Evolutionary conservation across 2,797 vertebrate genomes (phyloP), one percentile per base, ranked within the genome.

Genomic region (Phoxinus dragarum): DNA sequence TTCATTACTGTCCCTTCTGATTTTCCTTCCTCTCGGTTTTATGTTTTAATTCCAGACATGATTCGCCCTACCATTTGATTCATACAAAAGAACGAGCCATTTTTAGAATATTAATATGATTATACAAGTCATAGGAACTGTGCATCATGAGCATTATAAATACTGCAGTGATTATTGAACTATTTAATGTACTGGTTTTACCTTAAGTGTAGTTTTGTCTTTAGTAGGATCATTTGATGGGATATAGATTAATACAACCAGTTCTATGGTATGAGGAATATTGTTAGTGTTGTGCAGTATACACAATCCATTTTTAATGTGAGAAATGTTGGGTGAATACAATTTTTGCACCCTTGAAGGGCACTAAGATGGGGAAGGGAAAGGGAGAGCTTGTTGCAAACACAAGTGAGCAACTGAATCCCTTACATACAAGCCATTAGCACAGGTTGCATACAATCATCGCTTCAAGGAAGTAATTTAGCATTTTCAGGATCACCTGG

Each of bases 61-160:
- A 89, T 89, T 92, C 91, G 91, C 91, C 84, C 72, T 2, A 36
- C 27, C 84, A 92, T 92, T 92, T 91, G 90, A 90, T 88, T 67
- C 77, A 82, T 73, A 84, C 27, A 87, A 85, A 76, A 88, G 89
- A 59, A 16, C 2, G 68, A 81, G 74, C 40, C 82, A 61, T 92
- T 92, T 92, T 88, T 89, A 89, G 84, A 40, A 90, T 87, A 90
- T 89, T 38, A 91, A 93, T 92, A 90, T 87, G 90, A 91, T 93
- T 91, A 91, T 90, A 90, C 40, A 88, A 67, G 67, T 68, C 72
- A 66, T 87, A 88, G 79, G 31, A 87, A 72, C 52, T 83, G 54
- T 0, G 56, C 76, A 83, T 87, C 78, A 80, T 86, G 72, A 88
- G 59, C 81, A 75, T 31, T 76, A 86, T 81, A 77, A 88, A 66